phyloP scores from a whole-genome alignment of 2,113 vertebrate genomes.

The Phyllostomus discolor region DNA sequence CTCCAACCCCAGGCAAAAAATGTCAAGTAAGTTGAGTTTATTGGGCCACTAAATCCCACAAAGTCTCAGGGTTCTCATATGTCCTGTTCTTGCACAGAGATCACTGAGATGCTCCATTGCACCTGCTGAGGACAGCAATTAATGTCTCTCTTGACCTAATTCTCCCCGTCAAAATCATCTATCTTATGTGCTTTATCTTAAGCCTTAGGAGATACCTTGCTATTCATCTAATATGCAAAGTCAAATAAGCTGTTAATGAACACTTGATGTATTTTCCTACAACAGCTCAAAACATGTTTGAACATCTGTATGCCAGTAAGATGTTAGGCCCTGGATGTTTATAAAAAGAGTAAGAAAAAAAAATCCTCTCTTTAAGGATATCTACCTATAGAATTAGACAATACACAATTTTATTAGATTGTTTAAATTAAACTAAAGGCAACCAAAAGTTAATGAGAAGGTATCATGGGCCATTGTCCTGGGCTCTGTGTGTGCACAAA shows the following conservation, averaged over 20 bases:
- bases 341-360: neutral
- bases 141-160: neutral
- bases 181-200: neutral
- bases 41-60: neutral
- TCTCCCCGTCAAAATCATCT: neutral
- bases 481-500: neutral
- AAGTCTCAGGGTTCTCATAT: neutral
- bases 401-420: neutral
- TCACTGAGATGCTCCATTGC: neutral
- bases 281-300: neutral
- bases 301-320: neutral
- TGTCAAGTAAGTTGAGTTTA: neutral
- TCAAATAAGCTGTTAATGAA: neutral
- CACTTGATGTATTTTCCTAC: neutral
- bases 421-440: neutral
- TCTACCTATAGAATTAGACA: neutral
- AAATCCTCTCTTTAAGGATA: neutral
- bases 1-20: neutral
- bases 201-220: neutral
- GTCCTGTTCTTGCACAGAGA: neutral
- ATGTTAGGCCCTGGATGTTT: neutral
- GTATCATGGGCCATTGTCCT: neutral
- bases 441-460: neutral
- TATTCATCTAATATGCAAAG: neutral
- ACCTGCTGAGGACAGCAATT: slow-evolving; percentile 26